Percentiles rank a stretch among this genome's conserved stretches.
Conservation (phyloP, 1,140 invertebrate species). For the Aplysia californica region DNA sequence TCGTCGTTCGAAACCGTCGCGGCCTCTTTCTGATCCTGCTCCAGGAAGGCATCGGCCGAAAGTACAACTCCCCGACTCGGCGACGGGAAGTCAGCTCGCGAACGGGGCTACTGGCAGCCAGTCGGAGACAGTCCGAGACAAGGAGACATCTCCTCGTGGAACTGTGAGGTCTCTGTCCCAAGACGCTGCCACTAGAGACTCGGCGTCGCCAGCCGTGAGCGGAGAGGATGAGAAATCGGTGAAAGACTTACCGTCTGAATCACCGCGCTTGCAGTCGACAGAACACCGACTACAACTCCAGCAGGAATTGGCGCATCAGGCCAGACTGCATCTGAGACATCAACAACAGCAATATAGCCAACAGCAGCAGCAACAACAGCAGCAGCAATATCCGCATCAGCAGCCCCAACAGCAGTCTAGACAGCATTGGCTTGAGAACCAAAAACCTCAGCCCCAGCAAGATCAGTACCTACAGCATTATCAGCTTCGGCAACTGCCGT, state of each 20-base stretch:
- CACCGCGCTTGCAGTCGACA: constrained; percentile 15
- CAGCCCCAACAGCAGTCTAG: not conserved
- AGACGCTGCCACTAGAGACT: not conserved
- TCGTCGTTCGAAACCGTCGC: not conserved
- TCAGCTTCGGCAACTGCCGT: not conserved
- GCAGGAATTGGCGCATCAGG: not conserved
- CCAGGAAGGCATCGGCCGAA: not conserved
- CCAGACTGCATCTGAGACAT: not conserved
- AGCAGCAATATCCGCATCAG: not conserved
- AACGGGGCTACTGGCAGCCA: not conserved
- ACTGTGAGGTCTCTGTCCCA: not conserved
- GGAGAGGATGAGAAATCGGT: not conserved
- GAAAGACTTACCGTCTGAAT: not conserved
- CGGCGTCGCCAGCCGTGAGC: not conserved
- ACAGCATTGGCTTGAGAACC: not conserved
- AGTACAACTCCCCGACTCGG: not conserved
- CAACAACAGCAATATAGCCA: not conserved
- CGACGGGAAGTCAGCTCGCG: not conserved
- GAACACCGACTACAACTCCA: constrained; percentile 22
- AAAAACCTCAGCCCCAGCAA: not conserved
- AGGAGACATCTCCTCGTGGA: not conserved
- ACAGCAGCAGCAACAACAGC: constrained; percentile 11
- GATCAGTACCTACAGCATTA: not conserved
- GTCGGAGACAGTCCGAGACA: not conserved
- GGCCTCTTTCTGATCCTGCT: not conserved